These are phyloP conservation scores for Araneus ventricosus DNA, from an alignment of 1,140 invertebrate genomes.

Conservation along the genomic window DNA sequence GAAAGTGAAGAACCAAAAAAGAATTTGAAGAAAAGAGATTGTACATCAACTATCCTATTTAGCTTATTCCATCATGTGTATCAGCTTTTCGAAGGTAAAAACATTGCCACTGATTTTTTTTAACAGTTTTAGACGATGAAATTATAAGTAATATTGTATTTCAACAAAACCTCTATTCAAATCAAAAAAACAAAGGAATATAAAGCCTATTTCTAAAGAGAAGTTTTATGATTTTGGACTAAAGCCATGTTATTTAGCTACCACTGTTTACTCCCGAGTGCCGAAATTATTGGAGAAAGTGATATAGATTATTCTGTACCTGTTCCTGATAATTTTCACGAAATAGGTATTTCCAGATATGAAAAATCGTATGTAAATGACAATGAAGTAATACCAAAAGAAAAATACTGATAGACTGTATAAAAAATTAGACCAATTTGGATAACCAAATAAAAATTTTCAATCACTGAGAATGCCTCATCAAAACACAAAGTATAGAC, in stretches of 20 bases:
- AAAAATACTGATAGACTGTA: too few relatives aligned
- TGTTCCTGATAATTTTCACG: not conserved
- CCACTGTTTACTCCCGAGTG: not conserved
- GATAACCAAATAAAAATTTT: too few relatives aligned
- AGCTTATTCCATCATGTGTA: not conserved
- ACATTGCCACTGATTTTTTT: slow-evolving; percentile 4
- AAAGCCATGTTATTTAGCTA: not conserved
- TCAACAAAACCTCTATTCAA: slow-evolving; percentile 17
- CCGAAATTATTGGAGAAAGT: not conserved
- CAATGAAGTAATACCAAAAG: too few relatives aligned
- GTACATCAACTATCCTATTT: not conserved
- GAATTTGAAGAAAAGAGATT: slow-evolving; percentile 35
- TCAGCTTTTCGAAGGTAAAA: not conserved
- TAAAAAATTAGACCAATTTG: too few relatives aligned
- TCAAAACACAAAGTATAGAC: slow-evolving; percentile 17
- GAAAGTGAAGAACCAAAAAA: slow-evolving; percentile 37
- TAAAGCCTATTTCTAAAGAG: not conserved
- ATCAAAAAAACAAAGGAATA: slow-evolving; percentile 15
- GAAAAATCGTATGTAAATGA: too few relatives aligned
- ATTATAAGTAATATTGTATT: too few relatives aligned
- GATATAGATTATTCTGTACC: slow-evolving; percentile 18
- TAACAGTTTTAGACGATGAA: slow-evolving; percentile 32
- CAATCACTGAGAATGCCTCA: too few relatives aligned
- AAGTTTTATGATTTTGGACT: not conserved
- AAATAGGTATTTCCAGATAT: not conserved